Base-by-base conservation (phyloP, 2,888 invertebrate genomes). In the Trissonchulus sp. region DNA sequence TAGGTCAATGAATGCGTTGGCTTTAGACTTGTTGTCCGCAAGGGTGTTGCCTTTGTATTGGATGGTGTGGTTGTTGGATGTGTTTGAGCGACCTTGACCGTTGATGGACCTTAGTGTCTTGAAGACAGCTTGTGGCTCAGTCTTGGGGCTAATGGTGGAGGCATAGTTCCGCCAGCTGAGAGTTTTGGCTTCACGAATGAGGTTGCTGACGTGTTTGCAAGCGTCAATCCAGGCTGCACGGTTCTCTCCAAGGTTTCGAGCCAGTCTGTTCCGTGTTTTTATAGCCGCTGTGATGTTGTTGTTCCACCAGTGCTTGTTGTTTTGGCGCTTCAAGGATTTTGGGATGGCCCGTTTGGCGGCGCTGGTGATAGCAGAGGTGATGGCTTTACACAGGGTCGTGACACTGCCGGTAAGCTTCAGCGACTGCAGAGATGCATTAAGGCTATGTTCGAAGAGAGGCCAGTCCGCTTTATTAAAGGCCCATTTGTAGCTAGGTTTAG, bases 271-370 rank as follows among this genome's bases (percentile, higher is more conserved):
- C 18, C 60, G 18, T 18, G 18, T 60, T n/a, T 60, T 60, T 18
- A 60, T n/a, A 60, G 60, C 60, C n/a, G 18, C n/a, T 60, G 60
- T 60, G 60, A 60, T 60, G 18, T n/a, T n/a, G 60, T 60, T n/a
- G n/a, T 60, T 18, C 60, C 60, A 60, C 60, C 60, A 60, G n/a
- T 18, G n/a, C n/a, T 60, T 60, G 18, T n/a, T 60, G 60, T n/a
- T n/a, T n/a, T n/a, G n/a, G n/a, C n/a, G n/a, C n/a, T n/a, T n/a
- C n/a, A n/a, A n/a, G n/a, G n/a, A n/a, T n/a, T n/a, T n/a, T n/a
- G n/a, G n/a, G n/a, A n/a, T n/a, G n/a, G n/a, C n/a, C n/a, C n/a
- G n/a, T n/a, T n/a, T n/a, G n/a, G n/a, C n/a, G n/a, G n/a, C n/a
- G n/a, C n/a, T n/a, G n/a, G n/a, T n/a, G n/a, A n/a, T n/a, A n/a